phyloP scores from a whole-genome alignment of 2,888 invertebrate species.

The Tetragonisca angustula region DNA sequence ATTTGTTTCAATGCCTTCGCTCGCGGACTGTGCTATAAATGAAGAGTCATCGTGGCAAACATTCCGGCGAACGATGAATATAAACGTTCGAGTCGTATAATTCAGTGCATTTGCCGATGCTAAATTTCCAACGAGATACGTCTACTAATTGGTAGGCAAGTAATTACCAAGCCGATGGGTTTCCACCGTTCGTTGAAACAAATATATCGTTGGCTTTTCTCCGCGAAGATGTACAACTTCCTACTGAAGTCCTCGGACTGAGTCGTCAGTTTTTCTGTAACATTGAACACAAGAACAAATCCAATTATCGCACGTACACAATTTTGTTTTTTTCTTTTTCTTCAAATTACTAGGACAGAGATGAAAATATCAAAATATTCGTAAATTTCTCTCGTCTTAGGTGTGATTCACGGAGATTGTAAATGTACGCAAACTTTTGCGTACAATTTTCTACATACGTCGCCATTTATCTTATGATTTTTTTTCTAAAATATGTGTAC shows the following conservation, averaged over 20 bases:
- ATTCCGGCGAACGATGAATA: slow-evolving; percentile 31
- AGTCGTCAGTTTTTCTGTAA: slow-evolving; percentile 89
- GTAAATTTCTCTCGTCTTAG: too few relatives aligned
- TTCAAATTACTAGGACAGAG: too few relatives aligned
- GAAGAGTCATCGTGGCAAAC: slow-evolving; percentile 5
- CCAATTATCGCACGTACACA: background rate
- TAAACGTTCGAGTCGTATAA: slow-evolving; percentile 37
- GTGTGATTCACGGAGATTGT: too few relatives aligned
- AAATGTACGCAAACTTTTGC: too few relatives aligned
- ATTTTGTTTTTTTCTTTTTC: too few relatives aligned
- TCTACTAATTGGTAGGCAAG: slow-evolving; percentile 60
- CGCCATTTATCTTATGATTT: too few relatives aligned
- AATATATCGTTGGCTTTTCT: slow-evolving; percentile 90
- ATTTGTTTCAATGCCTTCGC: background rate
- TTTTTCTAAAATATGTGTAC: too few relatives aligned
- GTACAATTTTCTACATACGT: too few relatives aligned
- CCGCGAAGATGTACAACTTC: slow-evolving; percentile 89
- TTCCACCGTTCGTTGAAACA: slow-evolving; percentile 91
- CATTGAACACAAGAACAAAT: slow-evolving; percentile 61
- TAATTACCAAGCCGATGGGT: slow-evolving; percentile 88
- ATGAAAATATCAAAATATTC: too few relatives aligned
- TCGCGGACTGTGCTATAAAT: slow-evolving; percentile 32
- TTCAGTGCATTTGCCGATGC: slow-evolving; percentile 34
- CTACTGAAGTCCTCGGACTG: slow-evolving; percentile 86
- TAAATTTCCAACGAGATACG: slow-evolving; percentile 60